phyloP scores from a whole-genome alignment of 2,113 vertebrate genomes.

The Felis chaus region DNA sequence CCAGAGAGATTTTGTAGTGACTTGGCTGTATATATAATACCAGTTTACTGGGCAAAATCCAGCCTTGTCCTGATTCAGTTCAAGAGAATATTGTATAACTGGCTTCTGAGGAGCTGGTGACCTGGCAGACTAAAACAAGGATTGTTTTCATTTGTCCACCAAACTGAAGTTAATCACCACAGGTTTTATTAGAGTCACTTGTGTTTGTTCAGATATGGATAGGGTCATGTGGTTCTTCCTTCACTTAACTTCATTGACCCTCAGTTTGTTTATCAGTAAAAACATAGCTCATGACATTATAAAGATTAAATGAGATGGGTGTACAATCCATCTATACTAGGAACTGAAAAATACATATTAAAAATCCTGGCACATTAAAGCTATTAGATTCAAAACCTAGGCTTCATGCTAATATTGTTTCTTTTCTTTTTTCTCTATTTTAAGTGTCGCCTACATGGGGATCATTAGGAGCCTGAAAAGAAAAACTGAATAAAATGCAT shows the following conservation, averaged over 20 bases:
- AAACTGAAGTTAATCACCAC: neutral
- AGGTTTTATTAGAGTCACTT: neutral
- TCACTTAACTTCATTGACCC: neutral
- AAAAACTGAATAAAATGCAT: neutral
- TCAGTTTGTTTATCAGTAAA: neutral
- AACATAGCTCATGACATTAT: neutral
- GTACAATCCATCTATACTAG: neutral
- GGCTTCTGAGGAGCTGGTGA: neutral
- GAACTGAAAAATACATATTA: neutral
- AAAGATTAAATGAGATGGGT: neutral
- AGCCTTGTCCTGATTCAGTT: neutral
- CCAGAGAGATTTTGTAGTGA: neutral
- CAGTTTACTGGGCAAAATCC: neutral
- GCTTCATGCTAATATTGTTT: neutral
- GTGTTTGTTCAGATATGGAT: neutral
- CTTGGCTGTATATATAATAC: neutral
- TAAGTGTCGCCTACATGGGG: neutral
- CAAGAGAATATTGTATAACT: neutral
- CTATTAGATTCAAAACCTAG: neutral
- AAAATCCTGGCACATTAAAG: neutral
- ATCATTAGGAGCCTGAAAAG: neutral
- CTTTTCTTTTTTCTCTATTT: neutral
- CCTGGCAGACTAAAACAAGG: neutral
- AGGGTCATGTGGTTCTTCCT: neutral
- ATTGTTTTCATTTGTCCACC: neutral